Percentiles rank a stretch among this genome's conserved stretches.
These are phyloP conservation scores for Pyrocoelia pectoralis DNA, from an alignment of 2,888 invertebrate species.

Conservation along the genomic window DNA sequence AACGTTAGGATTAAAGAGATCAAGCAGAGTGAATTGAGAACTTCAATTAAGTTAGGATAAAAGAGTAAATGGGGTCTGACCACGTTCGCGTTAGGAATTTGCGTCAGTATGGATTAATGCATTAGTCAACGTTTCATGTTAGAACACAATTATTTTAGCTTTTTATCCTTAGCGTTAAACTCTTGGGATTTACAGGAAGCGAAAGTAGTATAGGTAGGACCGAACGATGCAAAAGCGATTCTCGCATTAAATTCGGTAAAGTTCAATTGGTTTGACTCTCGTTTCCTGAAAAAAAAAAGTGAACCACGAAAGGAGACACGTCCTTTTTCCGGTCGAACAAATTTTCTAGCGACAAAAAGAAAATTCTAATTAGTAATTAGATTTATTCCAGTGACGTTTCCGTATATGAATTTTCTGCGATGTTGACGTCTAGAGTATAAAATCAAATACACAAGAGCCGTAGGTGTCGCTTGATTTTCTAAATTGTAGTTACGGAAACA, in stretches of 20 bases:
- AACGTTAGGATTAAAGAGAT: slow-evolving; percentile 27
- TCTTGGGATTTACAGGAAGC: background rate
- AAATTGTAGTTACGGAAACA: slow-evolving; percentile 20
- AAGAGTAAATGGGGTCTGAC: slow-evolving; percentile 20
- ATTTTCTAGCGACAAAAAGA: background rate
- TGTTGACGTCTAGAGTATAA: background rate
- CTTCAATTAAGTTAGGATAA: slow-evolving; percentile 31
- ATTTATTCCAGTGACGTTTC: background rate
- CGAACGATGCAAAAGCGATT: too few relatives aligned
- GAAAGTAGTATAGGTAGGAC: background rate
- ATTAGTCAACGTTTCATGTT: slow-evolving; percentile 22
- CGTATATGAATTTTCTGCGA: background rate
- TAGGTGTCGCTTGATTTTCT: slow-evolving; percentile 15
- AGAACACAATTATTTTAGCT: slow-evolving; percentile 11
- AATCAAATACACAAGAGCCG: slow-evolving; percentile 10
- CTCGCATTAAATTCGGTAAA: background rate
- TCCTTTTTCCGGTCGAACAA: slow-evolving; percentile 3
- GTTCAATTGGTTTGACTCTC: background rate
- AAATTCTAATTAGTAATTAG: background rate
- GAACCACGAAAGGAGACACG: too few relatives aligned
- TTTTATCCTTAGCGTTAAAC: slow-evolving; percentile 8
- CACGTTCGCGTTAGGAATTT: slow-evolving; percentile 24
- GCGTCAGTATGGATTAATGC: slow-evolving; percentile 26
- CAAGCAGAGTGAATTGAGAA: slow-evolving; percentile 27
- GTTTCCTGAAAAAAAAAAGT: too few relatives aligned